These are phyloP conservation scores for Rutilus rutilus DNA, from an alignment of 2,113 vertebrate genomes.

Conservation along the genomic window DNA sequence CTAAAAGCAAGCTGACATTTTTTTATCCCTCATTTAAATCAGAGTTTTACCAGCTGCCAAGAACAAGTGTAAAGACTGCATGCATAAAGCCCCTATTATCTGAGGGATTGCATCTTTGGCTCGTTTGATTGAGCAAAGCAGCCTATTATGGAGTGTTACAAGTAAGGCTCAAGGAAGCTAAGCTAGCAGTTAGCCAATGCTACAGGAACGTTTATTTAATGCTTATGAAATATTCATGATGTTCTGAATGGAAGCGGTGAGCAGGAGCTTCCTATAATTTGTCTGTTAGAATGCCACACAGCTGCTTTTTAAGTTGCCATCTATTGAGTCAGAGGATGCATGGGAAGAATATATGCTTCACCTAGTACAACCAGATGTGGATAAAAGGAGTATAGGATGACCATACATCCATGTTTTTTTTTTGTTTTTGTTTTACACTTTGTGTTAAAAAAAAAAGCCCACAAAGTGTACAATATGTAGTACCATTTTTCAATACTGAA, in stretches of 20 bases:
- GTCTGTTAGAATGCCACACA: slow-evolving; percentile 61
- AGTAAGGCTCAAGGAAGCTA: not conserved
- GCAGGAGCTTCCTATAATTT: too few species aligned
- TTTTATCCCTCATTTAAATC: not conserved
- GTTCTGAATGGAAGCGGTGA: slow-evolving; percentile 24
- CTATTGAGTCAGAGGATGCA: slow-evolving; percentile 68
- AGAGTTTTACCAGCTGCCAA: not conserved
- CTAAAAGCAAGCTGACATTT: not conserved
- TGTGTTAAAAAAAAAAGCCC: not conserved
- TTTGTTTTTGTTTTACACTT: too few species aligned
- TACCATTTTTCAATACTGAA: too few species aligned
- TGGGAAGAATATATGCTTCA: slow-evolving; percentile 70
- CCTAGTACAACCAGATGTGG: slow-evolving; percentile 63
- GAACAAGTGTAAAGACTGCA: not conserved
- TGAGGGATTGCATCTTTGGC: not conserved
- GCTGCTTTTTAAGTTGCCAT: slow-evolving; percentile 62
- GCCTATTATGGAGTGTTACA: not conserved
- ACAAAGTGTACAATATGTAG: too few species aligned
- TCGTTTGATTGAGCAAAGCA: not conserved
- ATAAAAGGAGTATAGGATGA: slow-evolving; percentile 46
- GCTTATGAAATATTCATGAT: slow-evolving; percentile 28
- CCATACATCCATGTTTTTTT: not conserved
- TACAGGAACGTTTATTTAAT: slow-evolving; percentile 24
- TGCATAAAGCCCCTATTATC: slow-evolving; percentile 5
- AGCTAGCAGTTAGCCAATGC: not conserved